These are phyloP conservation scores for Cyprinus carpio DNA, from an alignment of 2,113 vertebrate species.

Conservation along the genomic window DNA sequence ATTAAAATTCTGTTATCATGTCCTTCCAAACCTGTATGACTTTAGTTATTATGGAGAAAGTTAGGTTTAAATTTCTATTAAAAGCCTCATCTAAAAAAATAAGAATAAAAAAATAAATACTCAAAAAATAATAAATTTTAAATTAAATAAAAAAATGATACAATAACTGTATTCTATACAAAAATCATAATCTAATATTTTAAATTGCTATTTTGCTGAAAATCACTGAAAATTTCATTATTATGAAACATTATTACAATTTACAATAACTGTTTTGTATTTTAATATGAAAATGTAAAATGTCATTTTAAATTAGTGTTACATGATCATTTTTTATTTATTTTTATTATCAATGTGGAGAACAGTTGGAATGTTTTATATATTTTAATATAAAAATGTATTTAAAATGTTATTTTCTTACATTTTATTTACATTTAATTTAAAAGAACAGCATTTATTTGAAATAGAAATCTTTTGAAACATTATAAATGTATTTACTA, in stretches of 20 bases:
- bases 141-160: too few relatives aligned
- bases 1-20: slow-evolving; percentile 12
- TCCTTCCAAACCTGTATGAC: neutral
- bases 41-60: neutral
- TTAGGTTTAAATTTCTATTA: too few relatives aligned
- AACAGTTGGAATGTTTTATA: too few relatives aligned
- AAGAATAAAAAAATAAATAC: too few relatives aligned
- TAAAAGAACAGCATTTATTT: neutral
- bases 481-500: neutral
- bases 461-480: neutral
- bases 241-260: neutral
- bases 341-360: too few relatives aligned
- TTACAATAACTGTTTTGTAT: neutral
- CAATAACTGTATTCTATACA: too few relatives aligned
- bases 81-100: too few relatives aligned
- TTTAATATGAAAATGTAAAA: neutral
- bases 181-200: too few relatives aligned
- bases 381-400: neutral
- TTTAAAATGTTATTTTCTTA: neutral
- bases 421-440: neutral
- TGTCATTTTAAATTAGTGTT: neutral
- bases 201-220: neutral
- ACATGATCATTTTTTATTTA: too few relatives aligned
- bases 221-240: neutral
- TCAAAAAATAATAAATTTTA: too few relatives aligned